A percentile compares a stretch with the other conserved stretches of the same genome.
Evolutionary conservation across 2,888 invertebrate genomes (phyloP).

Genomic region (Philopedon plagiatum): DNA sequence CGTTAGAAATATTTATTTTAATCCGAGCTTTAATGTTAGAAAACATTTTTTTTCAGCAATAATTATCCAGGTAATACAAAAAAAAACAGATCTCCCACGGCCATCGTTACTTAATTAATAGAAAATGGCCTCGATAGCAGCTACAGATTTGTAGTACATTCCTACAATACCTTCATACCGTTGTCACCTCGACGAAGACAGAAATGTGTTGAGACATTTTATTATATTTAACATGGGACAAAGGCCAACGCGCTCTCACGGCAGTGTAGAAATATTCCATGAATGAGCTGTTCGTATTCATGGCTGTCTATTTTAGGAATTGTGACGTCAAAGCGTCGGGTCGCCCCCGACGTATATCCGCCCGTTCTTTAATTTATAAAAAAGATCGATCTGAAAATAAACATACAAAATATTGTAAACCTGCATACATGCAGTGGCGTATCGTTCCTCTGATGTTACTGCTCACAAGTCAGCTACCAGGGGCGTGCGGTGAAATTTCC

Average conservation of each 20-base stretch:
- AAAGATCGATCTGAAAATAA: neutral
- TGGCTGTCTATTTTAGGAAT: constrained; percentile 18
- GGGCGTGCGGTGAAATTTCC: too few relatives aligned
- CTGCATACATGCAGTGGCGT: too few relatives aligned
- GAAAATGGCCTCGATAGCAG: constrained; percentile 7
- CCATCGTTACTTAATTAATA: neutral
- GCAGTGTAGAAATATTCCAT: constrained; percentile 30
- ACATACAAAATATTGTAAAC: neutral
- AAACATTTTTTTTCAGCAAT: too few relatives aligned
- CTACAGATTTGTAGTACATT: constrained; percentile 2
- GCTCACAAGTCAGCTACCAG: too few relatives aligned
- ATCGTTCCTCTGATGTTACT: too few relatives aligned
- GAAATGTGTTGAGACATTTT: constrained; percentile 7
- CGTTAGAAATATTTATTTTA: too few relatives aligned
- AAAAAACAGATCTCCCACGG: neutral
- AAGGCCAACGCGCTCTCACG: constrained; percentile 25
- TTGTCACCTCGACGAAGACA: constrained; percentile 5
- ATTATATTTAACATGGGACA: constrained; percentile 15
- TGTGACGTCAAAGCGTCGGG: constrained; percentile 34
- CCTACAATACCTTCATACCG: constrained; percentile 3
- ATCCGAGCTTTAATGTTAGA: too few relatives aligned
- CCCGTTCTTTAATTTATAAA: neutral
- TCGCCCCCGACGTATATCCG: constrained; percentile 24
- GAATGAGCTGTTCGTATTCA: constrained; percentile 30
- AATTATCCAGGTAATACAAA: neutral